Evolutionary conservation across 1,140 invertebrate genomes (phyloP).

Genomic region (Bombus superbus): DNA sequence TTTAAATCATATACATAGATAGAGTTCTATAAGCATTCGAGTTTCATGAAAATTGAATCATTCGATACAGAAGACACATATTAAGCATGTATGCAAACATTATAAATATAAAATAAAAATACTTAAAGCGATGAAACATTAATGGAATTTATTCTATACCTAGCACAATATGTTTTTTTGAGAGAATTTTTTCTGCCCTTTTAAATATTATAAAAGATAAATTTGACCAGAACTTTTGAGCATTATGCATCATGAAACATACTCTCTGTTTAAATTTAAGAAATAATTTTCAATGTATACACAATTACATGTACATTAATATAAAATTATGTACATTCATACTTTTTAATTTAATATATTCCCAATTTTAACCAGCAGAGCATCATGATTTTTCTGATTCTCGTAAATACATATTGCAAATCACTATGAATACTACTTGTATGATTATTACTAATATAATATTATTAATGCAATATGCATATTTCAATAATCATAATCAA

Average conservation of each 20-base stretch:
- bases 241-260: background rate
- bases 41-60: background rate
- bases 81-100: background rate
- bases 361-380: background rate
- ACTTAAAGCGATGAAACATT: background rate
- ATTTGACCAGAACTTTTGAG: constrained; percentile 1
- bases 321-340: background rate
- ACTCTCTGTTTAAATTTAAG: background rate
- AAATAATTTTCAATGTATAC: background rate
- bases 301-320: background rate
- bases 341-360: background rate
- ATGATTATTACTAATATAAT: background rate
- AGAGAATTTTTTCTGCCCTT: background rate
- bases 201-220: background rate
- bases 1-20: background rate
- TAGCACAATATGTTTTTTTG: background rate
- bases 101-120: background rate
- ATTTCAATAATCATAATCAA: background rate
- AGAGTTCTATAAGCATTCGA: background rate
- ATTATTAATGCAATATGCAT: background rate
- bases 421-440: background rate
- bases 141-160: background rate
- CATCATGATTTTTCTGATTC: background rate
- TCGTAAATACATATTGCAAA: background rate
- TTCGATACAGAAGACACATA: background rate